phyloP scores from a whole-genome alignment of 2,888 invertebrate genomes.

The Eudemis profundana region DNA sequence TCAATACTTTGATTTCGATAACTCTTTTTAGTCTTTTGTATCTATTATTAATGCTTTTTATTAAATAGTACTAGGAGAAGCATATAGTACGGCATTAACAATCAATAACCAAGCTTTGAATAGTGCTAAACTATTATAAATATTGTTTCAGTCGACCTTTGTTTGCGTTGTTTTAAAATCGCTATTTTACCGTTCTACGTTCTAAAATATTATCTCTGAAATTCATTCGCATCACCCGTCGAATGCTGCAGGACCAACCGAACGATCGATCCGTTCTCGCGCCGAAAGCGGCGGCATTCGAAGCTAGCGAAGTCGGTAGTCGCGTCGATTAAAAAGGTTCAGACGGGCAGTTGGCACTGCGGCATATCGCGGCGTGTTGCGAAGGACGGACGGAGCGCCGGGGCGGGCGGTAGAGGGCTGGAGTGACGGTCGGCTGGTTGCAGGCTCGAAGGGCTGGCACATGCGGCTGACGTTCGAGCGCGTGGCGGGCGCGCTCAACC shows the following conservation, averaged over 20 bases:
- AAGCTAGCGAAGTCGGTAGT: constrained; percentile 14
- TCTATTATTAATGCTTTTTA: constrained; percentile 77
- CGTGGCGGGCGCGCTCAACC: constrained; percentile 96
- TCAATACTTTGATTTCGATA: constrained; percentile 52
- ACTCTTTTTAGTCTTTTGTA: constrained; percentile 65
- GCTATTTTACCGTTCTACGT: constrained; percentile 39
- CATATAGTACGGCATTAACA: constrained; percentile 77
- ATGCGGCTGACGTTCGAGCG: constrained; percentile 98
- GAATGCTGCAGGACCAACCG: constrained; percentile 62
- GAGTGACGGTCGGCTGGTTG: constrained; percentile 86
- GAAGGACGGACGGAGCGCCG: constrained; percentile 54
- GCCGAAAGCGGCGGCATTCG: constrained; percentile 9
- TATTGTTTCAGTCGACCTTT: constrained; percentile 59
- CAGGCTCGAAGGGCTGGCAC: constrained; percentile 98
- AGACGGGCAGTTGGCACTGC: constrained; percentile 35
- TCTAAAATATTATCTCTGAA: constrained; percentile 44
- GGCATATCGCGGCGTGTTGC: constrained; percentile 49
- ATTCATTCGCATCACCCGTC: constrained; percentile 54
- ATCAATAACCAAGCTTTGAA: constrained; percentile 70
- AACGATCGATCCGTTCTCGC: constrained; percentile 47
- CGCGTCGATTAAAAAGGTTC: neutral
- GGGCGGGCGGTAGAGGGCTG: constrained; percentile 43
- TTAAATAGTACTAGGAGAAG: constrained; percentile 78
- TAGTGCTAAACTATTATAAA: constrained; percentile 70
- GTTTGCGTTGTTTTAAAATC: constrained; percentile 51